These are phyloP conservation scores for Meloidogyne exigua DNA, from an alignment of 1,140 invertebrate species.

Conservation along the genomic window DNA sequence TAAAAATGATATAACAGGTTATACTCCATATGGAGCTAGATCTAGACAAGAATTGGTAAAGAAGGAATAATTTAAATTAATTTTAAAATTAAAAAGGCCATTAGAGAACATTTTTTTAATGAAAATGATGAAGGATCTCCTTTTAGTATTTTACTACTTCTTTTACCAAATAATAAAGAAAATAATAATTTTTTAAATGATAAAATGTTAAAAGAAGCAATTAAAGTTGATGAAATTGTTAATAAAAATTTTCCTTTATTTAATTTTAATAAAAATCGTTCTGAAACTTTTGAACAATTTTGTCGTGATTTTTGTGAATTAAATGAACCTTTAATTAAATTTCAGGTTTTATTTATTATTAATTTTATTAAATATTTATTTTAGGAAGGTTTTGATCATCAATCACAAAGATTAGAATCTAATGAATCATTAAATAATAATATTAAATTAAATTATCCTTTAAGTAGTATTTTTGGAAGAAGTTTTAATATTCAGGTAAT, in stretches of 20 bases:
- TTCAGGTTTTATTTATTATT: constrained; percentile 33
- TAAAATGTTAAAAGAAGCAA: constrained; percentile 29
- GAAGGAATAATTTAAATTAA: neutral
- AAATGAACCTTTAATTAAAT: constrained; percentile 37
- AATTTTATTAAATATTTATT: neutral
- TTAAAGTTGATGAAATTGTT: constrained; percentile 36
- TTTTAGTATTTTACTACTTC: constrained; percentile 34
- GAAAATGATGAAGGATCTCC: constrained; percentile 33
- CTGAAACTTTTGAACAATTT: constrained; percentile 42
- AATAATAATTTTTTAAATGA: constrained; percentile 28
- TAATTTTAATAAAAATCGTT: constrained; percentile 31
- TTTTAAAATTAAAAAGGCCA: constrained; percentile 2
- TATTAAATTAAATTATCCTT: constrained; percentile 29
- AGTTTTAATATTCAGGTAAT: constrained; percentile 35
- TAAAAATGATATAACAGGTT: constrained; percentile 46
- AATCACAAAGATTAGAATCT: constrained; percentile 17
- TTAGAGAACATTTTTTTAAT: constrained; percentile 33
- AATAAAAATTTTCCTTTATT: constrained; percentile 31
- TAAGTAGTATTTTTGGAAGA: constrained; percentile 34
- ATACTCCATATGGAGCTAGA: constrained; percentile 47
- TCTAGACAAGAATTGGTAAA: constrained; percentile 37
- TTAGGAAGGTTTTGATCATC: constrained; percentile 33
- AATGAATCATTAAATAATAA: constrained; percentile 24
- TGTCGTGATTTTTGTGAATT: constrained; percentile 44
- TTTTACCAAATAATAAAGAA: constrained; percentile 17